These are phyloP conservation scores for Phortica variegata DNA, from an alignment of 1,140 invertebrate genomes.

Conservation along the genomic window DNA sequence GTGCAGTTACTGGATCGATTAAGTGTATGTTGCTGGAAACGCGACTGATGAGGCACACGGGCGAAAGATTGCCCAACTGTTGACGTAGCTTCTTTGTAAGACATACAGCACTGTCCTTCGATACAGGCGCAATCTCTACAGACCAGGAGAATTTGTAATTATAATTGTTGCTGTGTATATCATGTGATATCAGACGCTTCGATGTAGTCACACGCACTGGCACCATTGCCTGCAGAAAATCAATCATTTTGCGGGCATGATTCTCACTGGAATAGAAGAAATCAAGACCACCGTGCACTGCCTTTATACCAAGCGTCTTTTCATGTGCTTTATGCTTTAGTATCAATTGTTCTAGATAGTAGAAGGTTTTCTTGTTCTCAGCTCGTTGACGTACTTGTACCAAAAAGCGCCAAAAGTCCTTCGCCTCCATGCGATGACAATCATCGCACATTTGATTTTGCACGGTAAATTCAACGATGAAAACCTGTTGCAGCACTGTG, in stretches of 20 bases:
- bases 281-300: conserved; percentile 92
- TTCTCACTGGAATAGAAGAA: conserved; percentile 92
- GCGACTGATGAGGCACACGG: conserved; percentile 85
- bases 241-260: conserved; percentile 92
- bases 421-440: conserved; percentile 94
- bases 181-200: conserved; percentile 96
- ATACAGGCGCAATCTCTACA: conserved; percentile 95
- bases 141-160: conserved; percentile 95
- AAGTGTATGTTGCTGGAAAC: conserved; percentile 89
- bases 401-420: conserved; percentile 95
- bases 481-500: conserved; percentile 84
- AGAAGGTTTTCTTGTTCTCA: conserved; percentile 97
- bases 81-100: conserved; percentile 84
- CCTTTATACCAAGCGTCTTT: conserved; percentile 91
- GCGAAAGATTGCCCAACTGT: conserved; percentile 87
- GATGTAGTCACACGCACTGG: conserved; percentile 86
- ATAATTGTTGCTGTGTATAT: conserved; percentile 94
- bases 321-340: conserved; percentile 93
- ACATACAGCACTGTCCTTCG: conserved; percentile 95
- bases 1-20: conserved; percentile 89
- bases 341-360: conserved; percentile 96
- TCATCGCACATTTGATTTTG: conserved; percentile 96
- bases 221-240: conserved; percentile 86
- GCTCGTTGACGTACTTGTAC: conserved; percentile 85
- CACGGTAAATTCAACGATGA: conserved; percentile 91